A percentile compares a stretch with the other conserved stretches of the same genome.
Conservation (phyloP, 2,113 vertebrate genomes). For the Caracal caracal region DNA sequence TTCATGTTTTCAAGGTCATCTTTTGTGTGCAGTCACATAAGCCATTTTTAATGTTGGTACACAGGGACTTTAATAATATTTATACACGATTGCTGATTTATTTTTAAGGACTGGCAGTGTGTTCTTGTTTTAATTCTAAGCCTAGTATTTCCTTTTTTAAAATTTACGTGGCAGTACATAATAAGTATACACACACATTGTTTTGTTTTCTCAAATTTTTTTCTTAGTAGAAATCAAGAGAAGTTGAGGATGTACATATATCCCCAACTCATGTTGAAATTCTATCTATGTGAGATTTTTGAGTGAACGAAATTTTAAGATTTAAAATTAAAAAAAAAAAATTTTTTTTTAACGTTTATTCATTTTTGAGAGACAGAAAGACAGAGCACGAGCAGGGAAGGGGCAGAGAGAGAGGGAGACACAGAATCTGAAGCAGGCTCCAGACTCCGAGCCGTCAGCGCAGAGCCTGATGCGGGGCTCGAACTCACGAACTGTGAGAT, state of each 20-base stretch:
- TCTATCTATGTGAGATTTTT: background rate
- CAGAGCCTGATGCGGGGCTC: too few relatives aligned
- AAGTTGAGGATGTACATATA: constrained; percentile 3
- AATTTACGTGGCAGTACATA: background rate
- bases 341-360: too few relatives aligned
- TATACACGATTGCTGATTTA: constrained; percentile 22
- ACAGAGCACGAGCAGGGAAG: too few relatives aligned
- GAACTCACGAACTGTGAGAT: too few relatives aligned
- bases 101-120: constrained; percentile 23
- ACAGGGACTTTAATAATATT: background rate
- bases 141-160: constrained; percentile 9
- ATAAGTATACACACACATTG: background rate
- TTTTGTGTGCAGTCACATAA: background rate
- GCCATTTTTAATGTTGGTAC: background rate
- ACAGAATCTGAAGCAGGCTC: too few relatives aligned
- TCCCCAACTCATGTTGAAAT: constrained; percentile 24
- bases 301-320: background rate
- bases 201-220: constrained; percentile 17
- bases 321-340: background rate
- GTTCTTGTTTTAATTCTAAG: constrained; percentile 52
- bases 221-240: constrained; percentile 23
- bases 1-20: constrained; percentile 19
- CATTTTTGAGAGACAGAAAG: too few relatives aligned
- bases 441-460: too few relatives aligned
- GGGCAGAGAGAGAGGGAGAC: too few relatives aligned